Percentiles rank a stretch among this genome's conserved stretches.
phyloP scores from a whole-genome alignment of 2,113 vertebrate species.

The Psilopogon haemacephalus region DNA sequence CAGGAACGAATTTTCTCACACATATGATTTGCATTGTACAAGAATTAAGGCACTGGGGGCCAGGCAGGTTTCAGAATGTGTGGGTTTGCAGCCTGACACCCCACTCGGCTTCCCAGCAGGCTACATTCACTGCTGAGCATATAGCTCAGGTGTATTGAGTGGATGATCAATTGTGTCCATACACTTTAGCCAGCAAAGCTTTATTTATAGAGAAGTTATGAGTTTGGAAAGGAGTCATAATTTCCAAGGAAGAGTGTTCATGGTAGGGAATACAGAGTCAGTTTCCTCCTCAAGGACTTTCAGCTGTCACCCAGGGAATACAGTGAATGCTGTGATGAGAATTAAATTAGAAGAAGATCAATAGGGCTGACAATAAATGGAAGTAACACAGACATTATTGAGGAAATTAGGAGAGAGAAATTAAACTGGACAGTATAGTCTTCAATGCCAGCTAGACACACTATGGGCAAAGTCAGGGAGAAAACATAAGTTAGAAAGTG shows the following conservation, averaged over 20 bases:
- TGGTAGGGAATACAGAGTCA: conserved; percentile 18
- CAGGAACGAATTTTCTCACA: not conserved
- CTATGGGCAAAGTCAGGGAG: conserved; percentile 37
- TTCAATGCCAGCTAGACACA: conserved; percentile 41
- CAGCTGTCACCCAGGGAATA: conserved; percentile 58
- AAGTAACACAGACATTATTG: conserved; percentile 72
- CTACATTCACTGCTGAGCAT: not conserved
- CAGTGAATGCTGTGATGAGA: conserved; percentile 62
- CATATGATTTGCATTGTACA: not conserved
- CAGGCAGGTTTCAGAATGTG: not conserved
- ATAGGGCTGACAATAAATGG: conserved; percentile 73
- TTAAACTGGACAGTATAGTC: conserved; percentile 65
- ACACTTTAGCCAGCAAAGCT: not conserved
- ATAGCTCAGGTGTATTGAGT: not conserved
- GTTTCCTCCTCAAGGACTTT: conserved; percentile 69
- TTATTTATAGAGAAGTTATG: not conserved
- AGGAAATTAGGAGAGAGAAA: conserved; percentile 71
- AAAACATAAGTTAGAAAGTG: conserved; percentile 23
- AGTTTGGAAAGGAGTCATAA: not conserved
- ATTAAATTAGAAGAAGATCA: conserved; percentile 74
- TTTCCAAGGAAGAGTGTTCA: not conserved
- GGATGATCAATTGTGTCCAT: not conserved
- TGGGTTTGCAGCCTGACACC: not conserved
- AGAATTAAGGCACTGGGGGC: not conserved
- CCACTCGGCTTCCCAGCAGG: not conserved